A percentile compares a stretch with the other conserved stretches of the same genome.
These are phyloP conservation scores for Gambelia wislizenii DNA, from an alignment of 2,797 vertebrate species.

Conservation along the genomic window DNA sequence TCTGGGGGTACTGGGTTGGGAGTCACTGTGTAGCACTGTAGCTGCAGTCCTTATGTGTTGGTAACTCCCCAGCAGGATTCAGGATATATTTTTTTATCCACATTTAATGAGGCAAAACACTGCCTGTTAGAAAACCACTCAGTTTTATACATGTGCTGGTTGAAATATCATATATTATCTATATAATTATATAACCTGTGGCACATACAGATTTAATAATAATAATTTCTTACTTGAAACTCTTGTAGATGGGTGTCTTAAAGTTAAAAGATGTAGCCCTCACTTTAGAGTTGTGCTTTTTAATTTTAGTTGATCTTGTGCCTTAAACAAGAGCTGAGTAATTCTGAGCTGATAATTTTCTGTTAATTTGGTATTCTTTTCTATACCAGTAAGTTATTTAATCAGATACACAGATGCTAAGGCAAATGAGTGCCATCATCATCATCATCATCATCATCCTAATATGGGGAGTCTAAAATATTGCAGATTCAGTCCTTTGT, in stretches of 20 bases:
- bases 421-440: constrained; percentile 43
- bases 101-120: not conserved
- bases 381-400: constrained; percentile 23
- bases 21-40: too few species aligned
- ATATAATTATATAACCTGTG: not conserved
- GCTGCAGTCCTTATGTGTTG: too few species aligned
- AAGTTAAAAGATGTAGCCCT: not conserved
- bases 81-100: too few species aligned
- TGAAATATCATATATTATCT: not conserved
- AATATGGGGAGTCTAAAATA: constrained; percentile 30
- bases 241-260: not conserved
- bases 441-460: not conserved
- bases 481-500: constrained; percentile 33
- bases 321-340: constrained; percentile 43
- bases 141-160: not conserved
- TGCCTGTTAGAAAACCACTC: not conserved
- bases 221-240: not conserved
- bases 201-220: not conserved
- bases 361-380: constrained; percentile 20
- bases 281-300: not conserved
- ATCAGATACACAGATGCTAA: constrained; percentile 30
- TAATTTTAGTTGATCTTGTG: constrained; percentile 4
- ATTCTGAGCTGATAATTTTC: constrained; percentile 32
- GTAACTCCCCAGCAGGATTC: too few species aligned
- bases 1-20: too few species aligned